Base-by-base conservation (phyloP, 2,113 vertebrate species). In the Microcebus jonahi region DNA sequence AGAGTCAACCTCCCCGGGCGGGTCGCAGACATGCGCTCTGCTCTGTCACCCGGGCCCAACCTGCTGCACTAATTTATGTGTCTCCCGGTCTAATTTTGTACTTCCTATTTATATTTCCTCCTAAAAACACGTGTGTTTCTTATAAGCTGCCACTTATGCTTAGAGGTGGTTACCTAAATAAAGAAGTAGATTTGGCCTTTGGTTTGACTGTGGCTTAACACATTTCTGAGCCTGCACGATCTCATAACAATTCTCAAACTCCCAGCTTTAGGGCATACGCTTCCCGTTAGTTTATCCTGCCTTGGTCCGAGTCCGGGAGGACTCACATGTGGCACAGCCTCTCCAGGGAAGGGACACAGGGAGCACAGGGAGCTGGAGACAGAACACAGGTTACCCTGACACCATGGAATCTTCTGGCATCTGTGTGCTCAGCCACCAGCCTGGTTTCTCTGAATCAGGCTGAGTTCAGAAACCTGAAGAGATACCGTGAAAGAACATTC, bases 21-120 rank as follows among this genome's bases (percentile, higher is more conserved):
- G 1, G n/a, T n/a, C 12, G 3, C 59, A 61, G 0, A 39, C 48
- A 21, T 2, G 0, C 14, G 15, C 39, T 55, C n/a, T 0, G 3
- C 48, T 76, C 31, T 6, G 8, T 53, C 80, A 29, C 36, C 42
- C 48, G 5, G 21, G 50, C 48, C 34, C 67, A 27, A 27, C 39
- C 68, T 80, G 23, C 18, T 34, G 27, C 25, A 59, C 23, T 97
- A 87, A 94, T 94, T 97, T 97, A 91, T 97, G 48, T 80, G 91
- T 87, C 70, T 82, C 55, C 42, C 3, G 21, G 50, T 45, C 75
- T 92, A 34, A 92, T 85, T 95, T 90, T 97, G 45, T 88, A 92
- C n/a, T 82, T 70, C 48, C 71, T 95, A 96, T 97, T 96, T 96
- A 96, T 97, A 57, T 45, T 42, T 67, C 9, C 61, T 39, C 68